Conservation (phyloP, 2,888 invertebrate genomes). For the Drosophila anomalata region DNA sequence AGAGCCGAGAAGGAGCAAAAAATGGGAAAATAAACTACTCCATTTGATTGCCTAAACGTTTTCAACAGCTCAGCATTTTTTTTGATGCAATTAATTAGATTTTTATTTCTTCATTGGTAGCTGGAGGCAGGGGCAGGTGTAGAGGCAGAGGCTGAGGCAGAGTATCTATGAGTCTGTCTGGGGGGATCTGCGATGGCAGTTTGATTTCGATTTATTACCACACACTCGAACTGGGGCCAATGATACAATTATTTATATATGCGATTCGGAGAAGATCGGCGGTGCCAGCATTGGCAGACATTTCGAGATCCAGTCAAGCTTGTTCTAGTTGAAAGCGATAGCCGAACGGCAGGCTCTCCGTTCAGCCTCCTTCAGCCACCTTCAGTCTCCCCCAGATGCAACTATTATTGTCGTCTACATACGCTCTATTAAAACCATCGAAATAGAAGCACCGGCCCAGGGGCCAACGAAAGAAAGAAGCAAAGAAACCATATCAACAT, state of each 20-base stretch:
- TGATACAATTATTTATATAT: slow-evolving; percentile 74
- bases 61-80: slow-evolving; percentile 68
- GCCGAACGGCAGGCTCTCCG: slow-evolving; percentile 41
- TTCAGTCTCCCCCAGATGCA: neutral
- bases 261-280: slow-evolving; percentile 15
- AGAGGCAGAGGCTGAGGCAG: neutral
- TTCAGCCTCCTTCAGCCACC: slow-evolving; percentile 3
- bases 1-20: neutral
- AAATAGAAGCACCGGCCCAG: slow-evolving; percentile 63
- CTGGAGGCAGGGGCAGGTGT: neutral
- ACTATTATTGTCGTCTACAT: slow-evolving; percentile 48
- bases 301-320: slow-evolving; percentile 62
- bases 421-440: slow-evolving; percentile 59
- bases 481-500: slow-evolving; percentile 76
- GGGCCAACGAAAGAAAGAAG: slow-evolving; percentile 39
- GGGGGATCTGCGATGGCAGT: slow-evolving; percentile 29
- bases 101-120: slow-evolving; percentile 72
- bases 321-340: slow-evolving; percentile 78
- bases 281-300: slow-evolving; percentile 40
- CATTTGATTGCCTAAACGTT: slow-evolving; percentile 74
- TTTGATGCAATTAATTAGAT: slow-evolving; percentile 75
- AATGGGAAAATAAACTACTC: slow-evolving; percentile 49
- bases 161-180: slow-evolving; percentile 23
- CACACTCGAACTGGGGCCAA: slow-evolving; percentile 63
- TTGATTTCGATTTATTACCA: slow-evolving; percentile 78